Conservation (phyloP, 2,113 vertebrate genomes). For the Podiceps cristatus region DNA sequence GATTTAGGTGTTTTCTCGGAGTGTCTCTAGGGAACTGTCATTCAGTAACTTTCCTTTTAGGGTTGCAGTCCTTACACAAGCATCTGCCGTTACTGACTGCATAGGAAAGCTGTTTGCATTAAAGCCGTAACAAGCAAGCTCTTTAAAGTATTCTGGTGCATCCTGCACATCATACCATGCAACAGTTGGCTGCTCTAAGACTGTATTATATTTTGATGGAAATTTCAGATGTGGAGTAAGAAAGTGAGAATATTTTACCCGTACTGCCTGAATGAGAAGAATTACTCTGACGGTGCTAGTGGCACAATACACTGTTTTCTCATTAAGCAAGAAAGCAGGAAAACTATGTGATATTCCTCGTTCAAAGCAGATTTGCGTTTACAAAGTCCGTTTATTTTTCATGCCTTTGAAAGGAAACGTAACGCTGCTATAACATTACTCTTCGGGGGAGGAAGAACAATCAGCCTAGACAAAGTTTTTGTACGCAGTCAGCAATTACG, state of each 20-base stretch:
- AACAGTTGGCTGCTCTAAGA: not conserved
- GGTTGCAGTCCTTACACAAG: not conserved
- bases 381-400: not conserved
- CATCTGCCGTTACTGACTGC: not conserved
- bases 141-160: not conserved
- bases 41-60: not conserved
- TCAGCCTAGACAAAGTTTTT: not conserved
- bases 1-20: not conserved
- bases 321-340: not conserved
- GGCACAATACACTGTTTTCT: not conserved
- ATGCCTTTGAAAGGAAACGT: not conserved
- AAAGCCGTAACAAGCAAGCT: not conserved
- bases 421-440: not conserved
- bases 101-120: not conserved
- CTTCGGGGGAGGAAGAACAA: not conserved
- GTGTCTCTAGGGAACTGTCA: not conserved
- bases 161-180: not conserved
- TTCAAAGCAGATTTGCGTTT: not conserved
- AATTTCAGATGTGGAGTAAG: not conserved
- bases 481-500: not conserved
- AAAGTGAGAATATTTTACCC: not conserved
- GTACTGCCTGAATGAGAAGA: not conserved
- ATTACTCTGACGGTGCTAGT: not conserved
- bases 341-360: not conserved
- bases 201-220: not conserved